Evolutionary conservation across 2,888 invertebrate species (phyloP), one percentile per base, ranked within the genome.

Genomic region (Yponomeuta evonymella): DNA sequence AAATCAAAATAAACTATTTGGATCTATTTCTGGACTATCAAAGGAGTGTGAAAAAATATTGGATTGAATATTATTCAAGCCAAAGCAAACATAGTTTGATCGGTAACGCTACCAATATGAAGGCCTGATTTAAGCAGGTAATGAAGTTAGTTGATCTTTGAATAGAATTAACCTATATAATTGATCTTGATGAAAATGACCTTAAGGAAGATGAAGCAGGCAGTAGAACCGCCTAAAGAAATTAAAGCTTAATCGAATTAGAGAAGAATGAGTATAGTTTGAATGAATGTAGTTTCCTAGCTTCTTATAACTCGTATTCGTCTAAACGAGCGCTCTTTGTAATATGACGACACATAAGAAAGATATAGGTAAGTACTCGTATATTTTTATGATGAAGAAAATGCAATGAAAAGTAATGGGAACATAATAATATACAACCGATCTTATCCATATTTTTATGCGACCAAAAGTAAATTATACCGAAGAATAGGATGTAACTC

Each of bases 181-280:
- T 67, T 51, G 23, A 36, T 67, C 12, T 36, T 70, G 30, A 85
- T 81, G 79, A 81, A 81, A 82, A 82, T 83, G 86, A 86, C 85
- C 87, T 82, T 78, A 81, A 76, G 79, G 83, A 83, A 81, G 81
- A 79, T 80, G 81, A 80, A 77, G 79, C 81, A 81, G 80, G 79
- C 78, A 84, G 84, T 83, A 79, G 81, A 79, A 81, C 79, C 80
- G 80, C 79, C 82, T 80, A 82, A 84, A 83, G 83, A 85, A 87
- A 84, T 84, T 81, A 83, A 82, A 85, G 84, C 85, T 88, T 90
- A 88, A 90, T 88, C 83, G 83, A 88, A 87, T 90, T 85, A 89
- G 84, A 81, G 73, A 70, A 9, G 15, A 36, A 63, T 29, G 11
- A 65, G n/a, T n/a, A n/a, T n/a, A n/a, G n/a, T n/a, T n/a, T n/a